Percentiles rank a stretch among this genome's conserved stretches.
phyloP scores from a whole-genome alignment of 2,113 vertebrate species.

The Hepsetus odoe region DNA sequence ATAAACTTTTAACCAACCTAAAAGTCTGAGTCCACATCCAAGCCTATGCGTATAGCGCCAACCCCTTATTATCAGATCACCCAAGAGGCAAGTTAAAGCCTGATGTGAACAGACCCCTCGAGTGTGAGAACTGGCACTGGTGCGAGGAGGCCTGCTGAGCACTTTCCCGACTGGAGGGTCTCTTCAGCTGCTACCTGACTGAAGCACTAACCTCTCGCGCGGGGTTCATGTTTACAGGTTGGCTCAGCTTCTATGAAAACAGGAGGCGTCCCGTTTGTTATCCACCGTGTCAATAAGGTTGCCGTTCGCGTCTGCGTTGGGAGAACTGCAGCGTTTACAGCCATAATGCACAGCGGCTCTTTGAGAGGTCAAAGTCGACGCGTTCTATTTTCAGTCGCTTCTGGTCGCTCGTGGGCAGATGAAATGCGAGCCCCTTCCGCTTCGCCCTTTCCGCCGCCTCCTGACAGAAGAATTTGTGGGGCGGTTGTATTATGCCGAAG shows the following conservation, averaged over 20 bases:
- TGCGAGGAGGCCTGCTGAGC: neutral
- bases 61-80: too few species aligned
- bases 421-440: neutral
- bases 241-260: neutral
- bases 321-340: neutral
- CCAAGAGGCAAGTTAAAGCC: too few species aligned
- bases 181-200: neutral
- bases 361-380: neutral
- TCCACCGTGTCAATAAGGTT: neutral
- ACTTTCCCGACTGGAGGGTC: neutral
- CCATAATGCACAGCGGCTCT: neutral
- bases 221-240: conserved; percentile 1
- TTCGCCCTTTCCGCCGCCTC: neutral
- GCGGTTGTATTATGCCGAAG: neutral
- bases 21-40: too few species aligned
- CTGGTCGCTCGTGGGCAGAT: neutral
- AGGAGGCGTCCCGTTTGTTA: neutral
- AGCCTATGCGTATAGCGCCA: too few species aligned
- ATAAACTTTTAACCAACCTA: too few species aligned
- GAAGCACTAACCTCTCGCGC: neutral
- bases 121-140: too few species aligned
- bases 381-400: neutral
- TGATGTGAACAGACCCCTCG: too few species aligned
- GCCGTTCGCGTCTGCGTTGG: neutral
- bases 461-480: neutral